Percentiles rank a stretch among this genome's conserved stretches.
These are phyloP conservation scores for Brienomyrus brachyistius DNA, from an alignment of 2,113 vertebrate species.

Conservation along the genomic window DNA sequence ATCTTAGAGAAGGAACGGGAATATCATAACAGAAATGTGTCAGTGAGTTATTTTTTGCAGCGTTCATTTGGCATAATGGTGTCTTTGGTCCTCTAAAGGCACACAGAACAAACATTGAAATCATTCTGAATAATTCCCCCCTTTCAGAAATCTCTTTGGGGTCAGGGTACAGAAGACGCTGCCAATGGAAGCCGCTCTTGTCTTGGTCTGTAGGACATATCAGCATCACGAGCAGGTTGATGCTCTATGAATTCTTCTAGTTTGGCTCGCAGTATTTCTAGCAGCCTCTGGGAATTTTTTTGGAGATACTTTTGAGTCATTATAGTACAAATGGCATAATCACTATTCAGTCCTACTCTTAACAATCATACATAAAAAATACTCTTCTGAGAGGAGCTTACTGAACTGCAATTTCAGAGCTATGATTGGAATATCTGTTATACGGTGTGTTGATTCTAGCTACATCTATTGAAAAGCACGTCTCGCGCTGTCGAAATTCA, in stretches of 20 bases:
- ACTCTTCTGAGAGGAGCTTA: not conserved
- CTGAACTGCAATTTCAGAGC: not conserved
- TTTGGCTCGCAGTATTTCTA: not conserved
- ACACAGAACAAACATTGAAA: not conserved
- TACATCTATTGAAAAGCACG: not conserved
- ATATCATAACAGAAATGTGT: not conserved
- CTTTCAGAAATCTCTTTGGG: no score
- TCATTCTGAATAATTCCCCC: not conserved
- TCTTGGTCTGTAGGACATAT: not conserved
- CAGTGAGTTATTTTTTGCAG: not conserved
- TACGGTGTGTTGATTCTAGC: not conserved
- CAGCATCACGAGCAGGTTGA: not conserved
- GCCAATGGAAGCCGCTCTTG: not conserved
- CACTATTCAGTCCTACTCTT: not conserved
- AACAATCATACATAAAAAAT: constrained; percentile 2
- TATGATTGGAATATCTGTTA: not conserved
- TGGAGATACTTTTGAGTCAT: not conserved
- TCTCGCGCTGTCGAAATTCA: not conserved
- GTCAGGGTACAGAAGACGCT: not conserved
- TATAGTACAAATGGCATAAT: not conserved
- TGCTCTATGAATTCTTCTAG: not conserved
- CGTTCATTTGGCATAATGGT: not conserved
- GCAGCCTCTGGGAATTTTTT: not conserved
- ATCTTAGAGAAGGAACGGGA: not conserved
- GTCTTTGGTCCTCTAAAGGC: not conserved